Conservation (phyloP, 2,797 vertebrate genomes). For the Eupleurogrammus muticus region DNA sequence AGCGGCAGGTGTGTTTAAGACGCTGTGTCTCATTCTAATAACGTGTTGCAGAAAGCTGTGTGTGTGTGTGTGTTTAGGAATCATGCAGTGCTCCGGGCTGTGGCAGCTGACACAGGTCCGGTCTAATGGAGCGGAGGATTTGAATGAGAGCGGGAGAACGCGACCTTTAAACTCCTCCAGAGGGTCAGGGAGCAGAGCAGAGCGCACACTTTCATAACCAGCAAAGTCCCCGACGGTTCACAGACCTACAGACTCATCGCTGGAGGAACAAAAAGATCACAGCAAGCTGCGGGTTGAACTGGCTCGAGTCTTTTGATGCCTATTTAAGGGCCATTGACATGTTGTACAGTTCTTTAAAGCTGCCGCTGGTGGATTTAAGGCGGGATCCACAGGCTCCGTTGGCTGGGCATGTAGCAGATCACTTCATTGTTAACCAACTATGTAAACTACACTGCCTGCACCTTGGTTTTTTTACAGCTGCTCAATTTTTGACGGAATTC, state of each 20-base stretch:
- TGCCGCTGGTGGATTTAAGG: too few species aligned
- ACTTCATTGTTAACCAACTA: too few species aligned
- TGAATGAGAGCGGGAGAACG: slow-evolving; percentile 15
- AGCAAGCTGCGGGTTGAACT: too few species aligned
- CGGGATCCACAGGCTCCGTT: too few species aligned
- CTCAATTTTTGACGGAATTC: too few species aligned
- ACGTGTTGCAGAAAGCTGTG: slow-evolving; percentile 10
- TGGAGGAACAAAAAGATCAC: too few species aligned
- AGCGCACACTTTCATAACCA: slow-evolving; percentile 28
- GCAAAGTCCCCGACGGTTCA: slow-evolving; percentile 5
- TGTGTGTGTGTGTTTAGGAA: slow-evolving; percentile 6
- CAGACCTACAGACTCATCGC: slow-evolving; percentile 8
- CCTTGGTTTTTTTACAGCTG: too few species aligned
- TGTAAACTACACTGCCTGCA: too few species aligned
- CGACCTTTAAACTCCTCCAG: slow-evolving; percentile 60
- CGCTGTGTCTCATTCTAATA: slow-evolving; percentile 42
- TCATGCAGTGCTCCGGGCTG: slow-evolving; percentile 42
- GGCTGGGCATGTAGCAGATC: too few species aligned
- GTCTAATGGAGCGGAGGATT: slow-evolving; percentile 25
- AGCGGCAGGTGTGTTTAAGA: slow-evolving; percentile 49
- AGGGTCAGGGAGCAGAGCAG: slow-evolving; percentile 32
- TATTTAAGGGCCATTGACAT: too few species aligned
- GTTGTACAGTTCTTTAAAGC: too few species aligned
- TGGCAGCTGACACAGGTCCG: slow-evolving; percentile 43
- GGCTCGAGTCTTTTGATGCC: too few species aligned